These are phyloP conservation scores for Leptopterna dolabrata DNA, from an alignment of 2,888 invertebrate species.

Conservation along the genomic window DNA sequence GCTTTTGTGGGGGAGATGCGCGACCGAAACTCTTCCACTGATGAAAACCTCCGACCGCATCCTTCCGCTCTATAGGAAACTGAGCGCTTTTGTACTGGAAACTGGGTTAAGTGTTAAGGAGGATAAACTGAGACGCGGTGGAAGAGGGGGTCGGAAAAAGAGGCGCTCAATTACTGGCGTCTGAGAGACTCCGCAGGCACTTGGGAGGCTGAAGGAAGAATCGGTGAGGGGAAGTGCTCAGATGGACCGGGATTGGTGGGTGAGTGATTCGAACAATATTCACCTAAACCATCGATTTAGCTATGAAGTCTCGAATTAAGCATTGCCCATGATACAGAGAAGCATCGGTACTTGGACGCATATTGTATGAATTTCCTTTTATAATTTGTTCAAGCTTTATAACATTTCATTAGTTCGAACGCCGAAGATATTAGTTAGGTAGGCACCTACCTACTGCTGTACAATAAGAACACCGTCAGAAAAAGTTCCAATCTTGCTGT, in stretches of 20 bases:
- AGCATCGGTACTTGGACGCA: no score
- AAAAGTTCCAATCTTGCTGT: no score
- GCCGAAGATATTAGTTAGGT: no score
- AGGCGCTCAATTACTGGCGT: neutral
- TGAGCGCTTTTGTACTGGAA: constrained; percentile 45
- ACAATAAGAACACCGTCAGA: no score
- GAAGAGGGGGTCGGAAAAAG: neutral
- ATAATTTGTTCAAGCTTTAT: no score
- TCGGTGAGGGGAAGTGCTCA: neutral
- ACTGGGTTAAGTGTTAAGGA: constrained; percentile 42
- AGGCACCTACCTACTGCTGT: no score
- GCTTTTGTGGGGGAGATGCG: neutral
- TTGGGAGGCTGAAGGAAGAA: neutral
- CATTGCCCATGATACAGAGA: no score
- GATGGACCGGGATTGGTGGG: neutral
- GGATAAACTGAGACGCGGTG: constrained; percentile 15
- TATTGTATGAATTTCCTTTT: no score
- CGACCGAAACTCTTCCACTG: constrained; percentile 3
- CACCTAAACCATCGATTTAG: neutral
- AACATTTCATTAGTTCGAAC: no score
- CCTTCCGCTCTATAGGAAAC: constrained; percentile 36
- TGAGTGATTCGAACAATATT: neutral
- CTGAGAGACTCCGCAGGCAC: neutral
- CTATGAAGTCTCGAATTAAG: no score
- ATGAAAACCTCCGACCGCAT: constrained; percentile 34